These are phyloP conservation scores for Thymelicus acteon DNA, from an alignment of 2,888 invertebrate genomes.

Conservation along the genomic window DNA sequence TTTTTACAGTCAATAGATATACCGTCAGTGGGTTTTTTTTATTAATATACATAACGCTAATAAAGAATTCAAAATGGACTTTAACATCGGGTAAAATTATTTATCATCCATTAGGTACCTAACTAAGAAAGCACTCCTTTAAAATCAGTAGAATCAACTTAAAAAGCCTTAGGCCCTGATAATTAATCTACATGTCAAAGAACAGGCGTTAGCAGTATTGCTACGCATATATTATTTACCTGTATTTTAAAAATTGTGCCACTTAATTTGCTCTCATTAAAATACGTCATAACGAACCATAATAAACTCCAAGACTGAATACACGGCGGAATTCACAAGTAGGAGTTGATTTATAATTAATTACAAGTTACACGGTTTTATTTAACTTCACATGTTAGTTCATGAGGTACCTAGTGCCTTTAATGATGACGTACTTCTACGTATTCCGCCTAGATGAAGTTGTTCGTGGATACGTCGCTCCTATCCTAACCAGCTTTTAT, in stretches of 20 bases:
- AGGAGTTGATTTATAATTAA: slow-evolving; percentile 31
- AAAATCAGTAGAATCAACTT: background rate
- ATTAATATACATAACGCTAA: no score
- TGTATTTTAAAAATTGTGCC: no score
- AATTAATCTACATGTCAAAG: background rate
- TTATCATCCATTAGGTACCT: no score
- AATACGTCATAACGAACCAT: slow-evolving; percentile 24
- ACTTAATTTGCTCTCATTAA: slow-evolving; percentile 32
- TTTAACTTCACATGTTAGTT: slow-evolving; percentile 35
- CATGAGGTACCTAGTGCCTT: slow-evolving; percentile 21
- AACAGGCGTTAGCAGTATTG: background rate
- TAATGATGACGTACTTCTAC: slow-evolving; percentile 24
- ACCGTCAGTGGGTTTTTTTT: no score
- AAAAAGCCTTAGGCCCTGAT: background rate
- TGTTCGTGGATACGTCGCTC: background rate
- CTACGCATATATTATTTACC: background rate
- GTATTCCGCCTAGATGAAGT: slow-evolving; percentile 15
- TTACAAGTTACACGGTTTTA: slow-evolving; percentile 35
- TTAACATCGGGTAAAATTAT: background rate
- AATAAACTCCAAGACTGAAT: slow-evolving; percentile 20
- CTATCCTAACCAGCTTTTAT: background rate
- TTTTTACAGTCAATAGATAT: no score
- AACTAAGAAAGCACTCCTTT: background rate
- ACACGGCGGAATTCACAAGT: slow-evolving; percentile 20
- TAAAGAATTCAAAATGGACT: no score